Evolutionary conservation across 2,797 vertebrate genomes (phyloP), one percentile per base, ranked within the genome.

Genomic region (Distichodus sexfasciatus): DNA sequence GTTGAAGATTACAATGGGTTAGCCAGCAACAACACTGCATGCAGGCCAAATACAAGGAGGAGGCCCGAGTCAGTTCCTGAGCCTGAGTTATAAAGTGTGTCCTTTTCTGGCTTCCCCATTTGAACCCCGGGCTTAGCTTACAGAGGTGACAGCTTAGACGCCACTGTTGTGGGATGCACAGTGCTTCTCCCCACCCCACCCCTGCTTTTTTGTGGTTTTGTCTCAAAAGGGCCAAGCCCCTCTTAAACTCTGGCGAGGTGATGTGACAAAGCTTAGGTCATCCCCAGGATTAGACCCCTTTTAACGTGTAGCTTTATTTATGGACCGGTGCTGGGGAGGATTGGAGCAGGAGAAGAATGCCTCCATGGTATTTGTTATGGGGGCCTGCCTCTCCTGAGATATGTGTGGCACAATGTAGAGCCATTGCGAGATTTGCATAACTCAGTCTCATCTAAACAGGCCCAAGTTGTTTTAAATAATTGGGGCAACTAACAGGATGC

Each of bases 131-230:
- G 83, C 83, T 84, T 81, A 83, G n/a, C 72, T 75, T 82, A 80
- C 80, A 62, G 77, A 87, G 84, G 85, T 86, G 79, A 72, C 79
- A 58, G 79, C 76, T 86, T 81, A 83, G 85, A 82, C 61, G 78
- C 78, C 84, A 88, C 81, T 77, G 84, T 86, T 80, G 81, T 87
- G 86, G 79, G 88, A 89, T 89, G 84, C 69, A 77, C 74, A 78
- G 48, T 72, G 38, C 67, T 79, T 76, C 76, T 71, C 29, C 47
- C 74, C 50, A 50, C 54, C 63, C 67, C 75, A 58, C 54, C 63
- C 57, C 43, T 72, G 40, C 26, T 57, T 72, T 65, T 71, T 66
- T 40, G 17, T 17, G 43, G 73, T 72, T 76, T 68, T 71, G 66
- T 58, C 59, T 46, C 51, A 64, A 38, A 48, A 47, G 31, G 59